These are phyloP conservation scores for Sylvilagus bachmani DNA, from an alignment of 2,113 vertebrate genomes.

Conservation along the genomic window DNA sequence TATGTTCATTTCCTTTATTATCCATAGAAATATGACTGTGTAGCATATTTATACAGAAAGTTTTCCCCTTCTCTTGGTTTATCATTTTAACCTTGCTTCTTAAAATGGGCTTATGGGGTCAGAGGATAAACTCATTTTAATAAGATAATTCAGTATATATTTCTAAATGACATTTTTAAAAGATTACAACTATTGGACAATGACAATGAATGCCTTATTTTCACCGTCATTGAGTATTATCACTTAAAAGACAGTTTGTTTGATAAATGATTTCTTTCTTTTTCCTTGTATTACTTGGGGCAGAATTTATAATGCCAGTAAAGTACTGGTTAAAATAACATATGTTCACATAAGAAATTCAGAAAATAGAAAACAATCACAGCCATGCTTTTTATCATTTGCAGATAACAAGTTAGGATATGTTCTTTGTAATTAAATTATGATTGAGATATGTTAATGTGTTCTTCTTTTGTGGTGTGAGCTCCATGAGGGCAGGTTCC, in stretches of 20 bases:
- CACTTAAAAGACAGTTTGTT: constrained; percentile 11
- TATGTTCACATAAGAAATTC: background rate
- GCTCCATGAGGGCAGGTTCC: background rate
- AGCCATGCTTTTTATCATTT: background rate
- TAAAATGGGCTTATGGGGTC: constrained; percentile 12
- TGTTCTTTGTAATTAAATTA: constrained; percentile 23
- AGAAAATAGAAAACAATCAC: background rate
- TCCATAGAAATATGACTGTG: constrained; percentile 4
- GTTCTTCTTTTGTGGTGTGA: background rate
- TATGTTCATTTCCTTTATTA: constrained; percentile 15
- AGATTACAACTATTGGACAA: background rate
- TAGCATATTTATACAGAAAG: constrained; percentile 44
- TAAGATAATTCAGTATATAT: background rate
- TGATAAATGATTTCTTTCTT: constrained; percentile 13
- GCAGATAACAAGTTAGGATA: background rate
- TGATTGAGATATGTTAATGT: background rate
- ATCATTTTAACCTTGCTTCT: background rate
- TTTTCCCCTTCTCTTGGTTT: constrained; percentile 30
- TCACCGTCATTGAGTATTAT: background rate
- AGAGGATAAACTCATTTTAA: background rate
- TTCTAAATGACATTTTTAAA: constrained; percentile 20
- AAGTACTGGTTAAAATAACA: background rate
- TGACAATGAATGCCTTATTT: background rate
- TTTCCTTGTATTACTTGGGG: background rate
- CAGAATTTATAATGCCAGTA: background rate